These are phyloP conservation scores for Paratilapia polleni DNA, from an alignment of 2,113 vertebrate species.

Conservation along the genomic window DNA sequence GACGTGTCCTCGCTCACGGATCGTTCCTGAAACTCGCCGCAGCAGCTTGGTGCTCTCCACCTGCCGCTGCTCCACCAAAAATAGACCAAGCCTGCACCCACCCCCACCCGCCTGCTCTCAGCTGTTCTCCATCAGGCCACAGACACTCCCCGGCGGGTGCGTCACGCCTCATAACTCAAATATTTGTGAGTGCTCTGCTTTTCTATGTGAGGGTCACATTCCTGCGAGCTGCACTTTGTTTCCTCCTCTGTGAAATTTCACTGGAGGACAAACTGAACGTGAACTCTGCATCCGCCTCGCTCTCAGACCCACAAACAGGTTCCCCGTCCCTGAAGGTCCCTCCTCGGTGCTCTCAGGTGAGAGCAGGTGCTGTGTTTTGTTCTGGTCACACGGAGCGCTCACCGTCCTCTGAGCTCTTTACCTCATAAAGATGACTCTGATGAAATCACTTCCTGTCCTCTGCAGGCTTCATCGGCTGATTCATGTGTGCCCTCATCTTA, in stretches of 20 bases:
- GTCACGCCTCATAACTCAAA: conserved; percentile 12
- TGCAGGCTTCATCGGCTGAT: background rate
- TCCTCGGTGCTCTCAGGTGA: background rate
- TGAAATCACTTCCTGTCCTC: background rate
- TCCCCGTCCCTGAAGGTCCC: background rate
- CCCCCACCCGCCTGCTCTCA: background rate
- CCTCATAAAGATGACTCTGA: background rate
- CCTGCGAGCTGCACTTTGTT: background rate
- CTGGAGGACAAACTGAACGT: background rate
- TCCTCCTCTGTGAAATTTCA: background rate
- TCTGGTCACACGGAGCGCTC: background rate
- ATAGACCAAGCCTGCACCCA: background rate
- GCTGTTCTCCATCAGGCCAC: conserved; percentile 36
- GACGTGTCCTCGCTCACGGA: background rate
- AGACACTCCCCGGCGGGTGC: conserved; percentile 11
- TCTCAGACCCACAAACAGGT: too few species aligned
- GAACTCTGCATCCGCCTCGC: background rate
- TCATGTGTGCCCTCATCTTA: background rate
- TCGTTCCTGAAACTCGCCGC: background rate
- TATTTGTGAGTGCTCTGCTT: conserved; percentile 6
- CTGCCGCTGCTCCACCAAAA: conserved; percentile 12
- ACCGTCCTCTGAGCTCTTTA: background rate
- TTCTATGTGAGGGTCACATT: background rate
- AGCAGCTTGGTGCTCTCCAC: background rate
- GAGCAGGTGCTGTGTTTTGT: background rate